Conservation (phyloP, 2,888 invertebrate genomes). For the Hecatera dysodea region DNA sequence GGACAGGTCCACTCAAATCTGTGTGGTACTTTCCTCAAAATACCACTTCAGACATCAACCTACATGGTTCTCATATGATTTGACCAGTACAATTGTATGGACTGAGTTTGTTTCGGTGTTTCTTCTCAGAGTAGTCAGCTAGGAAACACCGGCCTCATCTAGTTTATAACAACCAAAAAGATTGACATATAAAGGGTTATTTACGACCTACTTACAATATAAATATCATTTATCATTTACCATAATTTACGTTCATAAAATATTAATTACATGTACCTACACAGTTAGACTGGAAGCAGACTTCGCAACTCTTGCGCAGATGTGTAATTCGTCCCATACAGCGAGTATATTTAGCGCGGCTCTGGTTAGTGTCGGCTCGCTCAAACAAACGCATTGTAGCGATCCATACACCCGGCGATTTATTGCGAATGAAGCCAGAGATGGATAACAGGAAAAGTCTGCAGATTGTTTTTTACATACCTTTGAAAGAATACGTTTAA, state of each 20-base stretch:
- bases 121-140: no score
- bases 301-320: neutral
- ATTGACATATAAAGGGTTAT: no score
- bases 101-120: no score
- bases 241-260: neutral
- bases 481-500: neutral
- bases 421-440: constrained; percentile 44
- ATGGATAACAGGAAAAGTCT: constrained; percentile 29
- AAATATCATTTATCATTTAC: no score
- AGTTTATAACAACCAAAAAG: no score
- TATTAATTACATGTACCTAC: constrained; percentile 4
- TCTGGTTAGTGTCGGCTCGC: constrained; percentile 59
- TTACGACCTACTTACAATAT: no score
- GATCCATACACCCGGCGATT: constrained; percentile 51
- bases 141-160: no score
- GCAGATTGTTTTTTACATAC: constrained; percentile 1
- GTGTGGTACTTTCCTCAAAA: no score
- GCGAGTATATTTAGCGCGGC: constrained; percentile 59
- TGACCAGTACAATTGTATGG: no score
- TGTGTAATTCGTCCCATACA: constrained; percentile 40
- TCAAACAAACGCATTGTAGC: constrained; percentile 61
- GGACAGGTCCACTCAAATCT: no score
- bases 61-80: no score
- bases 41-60: no score
- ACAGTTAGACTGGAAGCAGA: constrained; percentile 3